These are phyloP conservation scores for Agonopterix alstromeriana DNA, from an alignment of 2,888 invertebrate species.

Conservation along the genomic window DNA sequence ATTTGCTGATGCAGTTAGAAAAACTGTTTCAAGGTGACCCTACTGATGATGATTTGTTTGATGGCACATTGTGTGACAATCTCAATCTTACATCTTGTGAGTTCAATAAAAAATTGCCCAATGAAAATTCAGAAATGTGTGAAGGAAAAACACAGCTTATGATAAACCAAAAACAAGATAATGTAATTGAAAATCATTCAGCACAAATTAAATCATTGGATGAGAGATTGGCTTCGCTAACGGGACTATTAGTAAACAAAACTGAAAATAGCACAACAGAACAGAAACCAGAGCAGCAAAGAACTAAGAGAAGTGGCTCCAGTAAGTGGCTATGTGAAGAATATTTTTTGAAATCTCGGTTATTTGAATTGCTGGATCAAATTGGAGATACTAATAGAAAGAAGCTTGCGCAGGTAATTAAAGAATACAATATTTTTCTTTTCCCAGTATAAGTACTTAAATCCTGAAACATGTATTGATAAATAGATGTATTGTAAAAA, in stretches of 20 bases:
- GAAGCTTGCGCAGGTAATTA: constrained; percentile 45
- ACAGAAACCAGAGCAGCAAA: constrained; percentile 22
- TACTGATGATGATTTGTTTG: constrained; percentile 64
- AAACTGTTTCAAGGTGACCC: constrained; percentile 57
- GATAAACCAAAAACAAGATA: constrained; percentile 17
- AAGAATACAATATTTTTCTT: too few species aligned
- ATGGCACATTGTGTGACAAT: constrained; percentile 38
- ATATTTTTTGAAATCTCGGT: constrained; percentile 52
- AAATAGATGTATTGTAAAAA: too few species aligned
- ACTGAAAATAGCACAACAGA: constrained; percentile 23
- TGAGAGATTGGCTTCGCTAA: constrained; percentile 47
- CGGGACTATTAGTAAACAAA: constrained; percentile 35
- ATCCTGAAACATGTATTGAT: too few species aligned
- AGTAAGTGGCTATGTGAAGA: constrained; percentile 69
- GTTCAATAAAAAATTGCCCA: not conserved
- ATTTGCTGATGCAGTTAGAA: constrained; percentile 58
- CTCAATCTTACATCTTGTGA: constrained; percentile 22
- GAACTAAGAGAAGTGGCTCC: constrained; percentile 25
- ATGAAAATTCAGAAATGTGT: too few species aligned
- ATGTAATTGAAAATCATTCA: constrained; percentile 37
- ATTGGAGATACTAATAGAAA: constrained; percentile 56
- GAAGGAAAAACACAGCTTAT: not conserved
- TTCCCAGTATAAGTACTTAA: too few species aligned
- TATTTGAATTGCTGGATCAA: constrained; percentile 55
- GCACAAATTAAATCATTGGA: constrained; percentile 51